A percentile compares a stretch with the other conserved stretches of the same genome.
These are phyloP conservation scores for Dermochelys coriacea DNA, from an alignment of 2,797 vertebrate species.

Conservation along the genomic window DNA sequence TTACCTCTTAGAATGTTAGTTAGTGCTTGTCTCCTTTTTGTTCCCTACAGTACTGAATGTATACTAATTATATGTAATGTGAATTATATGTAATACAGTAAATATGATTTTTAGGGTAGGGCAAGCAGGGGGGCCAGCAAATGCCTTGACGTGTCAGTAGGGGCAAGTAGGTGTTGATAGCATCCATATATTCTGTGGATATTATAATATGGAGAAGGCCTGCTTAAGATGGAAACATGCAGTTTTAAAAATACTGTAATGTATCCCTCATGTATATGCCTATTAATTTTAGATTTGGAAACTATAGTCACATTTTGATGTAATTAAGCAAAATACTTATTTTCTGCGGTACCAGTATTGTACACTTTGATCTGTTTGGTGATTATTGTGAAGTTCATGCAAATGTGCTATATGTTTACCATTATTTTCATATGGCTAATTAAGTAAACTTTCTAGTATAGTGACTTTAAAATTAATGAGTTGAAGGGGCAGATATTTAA, in stretches of 20 bases:
- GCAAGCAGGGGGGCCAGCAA: not conserved
- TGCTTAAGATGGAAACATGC: not conserved
- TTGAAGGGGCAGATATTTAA: not conserved
- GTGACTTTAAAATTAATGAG: not conserved
- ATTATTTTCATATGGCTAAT: not conserved
- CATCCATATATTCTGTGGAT: not conserved
- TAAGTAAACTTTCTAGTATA: not conserved
- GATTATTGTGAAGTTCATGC: not conserved
- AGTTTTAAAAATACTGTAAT: not conserved
- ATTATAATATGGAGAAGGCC: not conserved
- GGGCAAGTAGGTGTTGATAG: not conserved
- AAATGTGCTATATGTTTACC: not conserved
- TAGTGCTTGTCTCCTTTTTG: not conserved
- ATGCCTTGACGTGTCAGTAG: not conserved
- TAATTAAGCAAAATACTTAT: not conserved
- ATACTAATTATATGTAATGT: not conserved
- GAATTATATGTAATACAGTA: not conserved
- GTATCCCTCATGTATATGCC: not conserved
- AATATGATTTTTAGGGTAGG: too few species aligned
- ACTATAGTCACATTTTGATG: not conserved
- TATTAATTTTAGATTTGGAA: not conserved
- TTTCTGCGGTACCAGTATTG: not conserved
- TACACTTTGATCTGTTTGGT: not conserved
- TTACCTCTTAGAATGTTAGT: not conserved
- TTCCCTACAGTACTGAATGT: not conserved